A percentile compares a stretch with the other conserved stretches of the same genome.
These are phyloP conservation scores for Prionailurus viverrinus DNA, from an alignment of 2,113 vertebrate genomes.

Conservation along the genomic window DNA sequence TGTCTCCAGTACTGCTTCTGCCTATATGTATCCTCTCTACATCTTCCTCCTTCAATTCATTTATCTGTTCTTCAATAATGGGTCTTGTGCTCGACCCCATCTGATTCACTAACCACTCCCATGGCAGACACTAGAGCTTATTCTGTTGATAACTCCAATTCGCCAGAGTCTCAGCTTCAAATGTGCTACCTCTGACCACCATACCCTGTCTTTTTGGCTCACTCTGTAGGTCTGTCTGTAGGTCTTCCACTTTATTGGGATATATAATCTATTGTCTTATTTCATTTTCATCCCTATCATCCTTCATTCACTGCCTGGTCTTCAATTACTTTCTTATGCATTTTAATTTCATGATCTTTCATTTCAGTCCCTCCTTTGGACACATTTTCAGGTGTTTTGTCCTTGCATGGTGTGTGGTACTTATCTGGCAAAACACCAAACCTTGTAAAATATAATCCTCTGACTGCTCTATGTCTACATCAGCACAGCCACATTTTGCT, in stretches of 20 bases:
- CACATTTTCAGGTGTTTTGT: not conserved
- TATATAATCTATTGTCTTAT: not conserved
- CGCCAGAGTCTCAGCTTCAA: not conserved
- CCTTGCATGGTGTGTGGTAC: not conserved
- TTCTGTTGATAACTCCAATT: not conserved
- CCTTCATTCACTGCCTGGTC: not conserved
- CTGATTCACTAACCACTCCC: not conserved
- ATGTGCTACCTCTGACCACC: not conserved
- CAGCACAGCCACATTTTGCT: not conserved
- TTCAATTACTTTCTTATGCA: not conserved
- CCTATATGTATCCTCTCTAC: not conserved
- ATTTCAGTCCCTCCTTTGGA: not conserved
- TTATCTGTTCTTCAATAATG: not conserved
- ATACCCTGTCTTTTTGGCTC: not conserved
- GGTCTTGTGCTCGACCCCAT: not conserved
- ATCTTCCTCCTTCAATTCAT: not conserved
- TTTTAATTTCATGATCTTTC: not conserved
- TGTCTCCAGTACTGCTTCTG: not conserved
- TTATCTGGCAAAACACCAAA: not conserved
- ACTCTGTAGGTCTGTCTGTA: not conserved
- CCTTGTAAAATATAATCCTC: not conserved
- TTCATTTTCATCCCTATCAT: not conserved
- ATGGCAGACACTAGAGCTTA: not conserved
- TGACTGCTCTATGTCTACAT: not conserved
- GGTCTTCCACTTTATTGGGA: not conserved